Evolutionary conservation across 92 coral and sea anemone genomes (phyloP), one percentile per base, ranked within the genome.

Genomic region (Siderastrea radians): DNA sequence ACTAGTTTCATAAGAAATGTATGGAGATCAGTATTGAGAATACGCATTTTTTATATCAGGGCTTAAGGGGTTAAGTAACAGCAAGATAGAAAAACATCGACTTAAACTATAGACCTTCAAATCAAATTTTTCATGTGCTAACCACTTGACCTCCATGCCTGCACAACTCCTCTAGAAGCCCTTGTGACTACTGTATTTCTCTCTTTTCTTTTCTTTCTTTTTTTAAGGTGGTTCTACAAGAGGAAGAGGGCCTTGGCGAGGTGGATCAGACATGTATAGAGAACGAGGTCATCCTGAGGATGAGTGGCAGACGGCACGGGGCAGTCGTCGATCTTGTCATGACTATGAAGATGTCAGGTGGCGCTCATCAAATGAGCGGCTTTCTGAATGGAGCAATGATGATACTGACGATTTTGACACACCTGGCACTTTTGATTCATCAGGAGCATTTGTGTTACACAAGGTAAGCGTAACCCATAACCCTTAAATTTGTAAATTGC

Each of bases 381-480:
- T 95, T 51, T 98, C 99, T 2, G 99, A 97, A 74, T 96, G 99
- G 98, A 96, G 99, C 79, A 94, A 93, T 84, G 92, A 93, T 38
- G 99, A 97, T 75, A 85, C 71, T 59, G 97, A 92, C n/a, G 99
- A 97, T 74, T 91, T 96, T 55, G 90, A 88, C 19, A 90, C 87
- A 3, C 92, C 94, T 14, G 99, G 99, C 11, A 92, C 98, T 38
- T 97, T 97, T 94, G 99, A 97, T 77, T 89, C 98, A 26, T 89
- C 97, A 7, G 99, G 99, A 6, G 99, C 99, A 17, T 97, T 97
- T 84, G 91, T 95, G 69, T 88, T 92, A 11, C 87, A 84, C 46
- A 97, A 94, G 98, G 99, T 91, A 72, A 58, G 69, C 6, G 26
- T 38, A 54, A 13, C 17, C 2, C 26, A 55, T 55, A 54, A 9